These are phyloP conservation scores for Meloidogyne exigua DNA, from an alignment of 1,140 invertebrate genomes.

Conservation along the genomic window DNA sequence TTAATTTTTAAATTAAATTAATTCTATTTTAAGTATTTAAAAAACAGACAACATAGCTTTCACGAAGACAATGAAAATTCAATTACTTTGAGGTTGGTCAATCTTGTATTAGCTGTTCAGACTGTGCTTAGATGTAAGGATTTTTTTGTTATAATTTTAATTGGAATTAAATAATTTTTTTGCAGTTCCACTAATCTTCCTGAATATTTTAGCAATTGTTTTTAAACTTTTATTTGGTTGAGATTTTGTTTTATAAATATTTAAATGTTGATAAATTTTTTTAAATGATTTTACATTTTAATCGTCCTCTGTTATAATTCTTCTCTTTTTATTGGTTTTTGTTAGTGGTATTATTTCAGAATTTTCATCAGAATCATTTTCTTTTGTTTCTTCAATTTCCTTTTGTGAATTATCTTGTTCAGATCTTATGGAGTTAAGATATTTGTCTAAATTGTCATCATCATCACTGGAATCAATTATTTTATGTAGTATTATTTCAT, in stretches of 20 bases:
- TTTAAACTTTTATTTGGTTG: slow-evolving; percentile 30
- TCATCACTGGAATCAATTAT: neutral
- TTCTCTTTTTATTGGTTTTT: slow-evolving; percentile 5
- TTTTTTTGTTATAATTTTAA: neutral
- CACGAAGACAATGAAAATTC: slow-evolving; percentile 39
- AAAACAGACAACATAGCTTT: slow-evolving; percentile 41
- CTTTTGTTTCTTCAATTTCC: neutral
- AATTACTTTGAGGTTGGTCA: slow-evolving; percentile 45
- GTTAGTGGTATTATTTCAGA: neutral
- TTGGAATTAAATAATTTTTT: neutral
- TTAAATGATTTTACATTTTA: neutral
- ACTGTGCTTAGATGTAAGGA: slow-evolving; percentile 53
- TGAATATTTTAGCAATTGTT: slow-evolving; percentile 54
- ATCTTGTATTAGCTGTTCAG: slow-evolving; percentile 51
- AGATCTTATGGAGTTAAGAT: neutral
- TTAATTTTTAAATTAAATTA: neutral
- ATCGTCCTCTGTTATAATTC: neutral
- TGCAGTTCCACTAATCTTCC: slow-evolving; percentile 52
- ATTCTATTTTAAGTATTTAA: slow-evolving; percentile 23
- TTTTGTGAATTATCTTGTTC: neutral
- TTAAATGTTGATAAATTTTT: slow-evolving; percentile 1
- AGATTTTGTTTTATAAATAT: slow-evolving; percentile 13
- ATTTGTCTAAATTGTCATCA: neutral
- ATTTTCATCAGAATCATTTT: slow-evolving; percentile 5
- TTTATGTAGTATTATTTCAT: neutral